Evolutionary conservation across 2,888 invertebrate genomes (phyloP).

Genomic region (Heliconius aoede): DNA sequence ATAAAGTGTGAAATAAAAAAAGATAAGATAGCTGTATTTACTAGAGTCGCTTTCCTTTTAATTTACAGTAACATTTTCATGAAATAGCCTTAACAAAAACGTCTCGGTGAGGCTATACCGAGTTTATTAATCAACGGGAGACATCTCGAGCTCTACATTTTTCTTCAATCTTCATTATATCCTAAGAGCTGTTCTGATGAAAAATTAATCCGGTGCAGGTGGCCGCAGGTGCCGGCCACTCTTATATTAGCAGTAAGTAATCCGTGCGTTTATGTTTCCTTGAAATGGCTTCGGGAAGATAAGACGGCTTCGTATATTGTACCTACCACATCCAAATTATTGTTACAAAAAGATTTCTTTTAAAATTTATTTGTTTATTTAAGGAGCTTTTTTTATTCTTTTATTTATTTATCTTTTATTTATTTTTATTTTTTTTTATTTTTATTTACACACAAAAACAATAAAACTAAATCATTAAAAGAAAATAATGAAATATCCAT

Average conservation of each 20-base stretch:
- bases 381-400: too few species aligned
- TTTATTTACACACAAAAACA: too few species aligned
- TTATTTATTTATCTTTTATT: too few species aligned
- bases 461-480: too few species aligned
- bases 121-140: constrained; percentile 78
- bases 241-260: constrained; percentile 60
- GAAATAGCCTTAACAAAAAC: constrained; percentile 5
- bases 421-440: too few species aligned
- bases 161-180: constrained; percentile 77
- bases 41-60: constrained; percentile 1
- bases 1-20: background rate
- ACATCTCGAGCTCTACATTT: constrained; percentile 73
- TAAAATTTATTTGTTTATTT: too few species aligned
- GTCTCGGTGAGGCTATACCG: constrained; percentile 55
- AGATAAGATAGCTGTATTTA: background rate
- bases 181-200: constrained; percentile 74
- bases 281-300: constrained; percentile 45
- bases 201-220: constrained; percentile 81
- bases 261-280: constrained; percentile 57
- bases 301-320: background rate
- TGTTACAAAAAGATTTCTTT: background rate
- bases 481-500: too few species aligned
- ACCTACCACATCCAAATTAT: background rate
- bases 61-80: background rate
- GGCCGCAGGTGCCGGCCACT: constrained; percentile 74